Conservation (phyloP, 2,797 vertebrate species). For the Ambastaia sidthimunki region DNA sequence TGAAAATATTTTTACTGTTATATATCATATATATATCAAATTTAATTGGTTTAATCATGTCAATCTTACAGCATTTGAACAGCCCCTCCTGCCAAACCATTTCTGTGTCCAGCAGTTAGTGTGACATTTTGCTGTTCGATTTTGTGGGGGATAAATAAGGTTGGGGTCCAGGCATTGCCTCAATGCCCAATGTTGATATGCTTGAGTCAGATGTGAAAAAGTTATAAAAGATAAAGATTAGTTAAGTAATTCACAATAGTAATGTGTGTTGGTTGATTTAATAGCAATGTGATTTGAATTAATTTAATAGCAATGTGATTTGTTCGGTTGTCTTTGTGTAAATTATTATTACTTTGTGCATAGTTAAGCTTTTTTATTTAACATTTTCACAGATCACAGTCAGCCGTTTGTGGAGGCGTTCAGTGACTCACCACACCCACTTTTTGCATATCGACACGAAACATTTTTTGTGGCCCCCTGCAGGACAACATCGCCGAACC, state of each 20-base stretch:
- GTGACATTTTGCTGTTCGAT: neutral
- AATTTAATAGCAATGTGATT: too few species aligned
- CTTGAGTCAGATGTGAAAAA: constrained; percentile 15
- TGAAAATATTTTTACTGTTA: too few species aligned
- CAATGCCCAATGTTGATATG: constrained; percentile 20
- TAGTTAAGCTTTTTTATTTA: constrained; percentile 1
- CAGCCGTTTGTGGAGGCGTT: constrained; percentile 80
- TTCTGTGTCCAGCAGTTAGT: constrained; percentile 44
- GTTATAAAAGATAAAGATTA: constrained; percentile 3
- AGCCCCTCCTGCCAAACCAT: constrained; percentile 46
- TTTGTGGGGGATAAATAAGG: constrained; percentile 54
- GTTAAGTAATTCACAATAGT: neutral
- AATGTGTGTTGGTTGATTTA: neutral
- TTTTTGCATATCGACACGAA: constrained; percentile 64
- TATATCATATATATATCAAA: too few species aligned
- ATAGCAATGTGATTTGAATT: too few species aligned
- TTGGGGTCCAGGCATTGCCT: constrained; percentile 38
- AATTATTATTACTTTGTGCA: constrained; percentile 27
- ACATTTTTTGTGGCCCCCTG: constrained; percentile 80
- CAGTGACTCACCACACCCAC: fast-evolving
- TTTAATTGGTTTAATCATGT: too few species aligned
- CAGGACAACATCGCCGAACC: constrained; percentile 81
- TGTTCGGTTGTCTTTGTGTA: constrained; percentile 5
- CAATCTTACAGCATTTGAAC: too few species aligned
- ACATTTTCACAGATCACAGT: constrained; percentile 74